Evolutionary conservation across 2,113 vertebrate species (phyloP).

Genomic region (Aspiorhynchus laticeps): DNA sequence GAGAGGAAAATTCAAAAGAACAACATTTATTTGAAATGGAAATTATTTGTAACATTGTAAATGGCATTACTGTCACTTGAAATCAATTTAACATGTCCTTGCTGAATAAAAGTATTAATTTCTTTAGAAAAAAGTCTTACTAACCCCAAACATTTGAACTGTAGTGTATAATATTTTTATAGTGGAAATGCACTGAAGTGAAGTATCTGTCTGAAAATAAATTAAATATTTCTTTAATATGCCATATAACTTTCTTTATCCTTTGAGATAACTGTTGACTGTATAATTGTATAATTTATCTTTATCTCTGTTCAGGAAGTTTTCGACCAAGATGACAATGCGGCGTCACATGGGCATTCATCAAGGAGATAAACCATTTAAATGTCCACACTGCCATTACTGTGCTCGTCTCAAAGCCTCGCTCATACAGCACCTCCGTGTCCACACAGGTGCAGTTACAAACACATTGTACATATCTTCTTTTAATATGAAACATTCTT

Average conservation of each 20-base stretch:
- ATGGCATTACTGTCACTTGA: not conserved
- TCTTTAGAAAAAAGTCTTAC: not conserved
- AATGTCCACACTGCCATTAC: conserved; percentile 67
- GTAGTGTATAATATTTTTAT: not conserved
- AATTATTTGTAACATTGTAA: not conserved
- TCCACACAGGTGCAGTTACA: conserved; percentile 64
- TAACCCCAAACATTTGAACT: not conserved
- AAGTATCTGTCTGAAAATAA: not conserved
- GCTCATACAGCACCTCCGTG: conserved; percentile 69
- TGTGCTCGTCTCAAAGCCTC: conserved; percentile 73
- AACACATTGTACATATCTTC: not conserved
- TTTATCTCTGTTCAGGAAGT: conserved; percentile 68
- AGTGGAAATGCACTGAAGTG: not conserved
- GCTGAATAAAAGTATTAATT: not conserved
- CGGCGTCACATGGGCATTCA: conserved; percentile 70
- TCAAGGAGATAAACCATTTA: conserved; percentile 69
- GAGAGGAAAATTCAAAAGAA: not conserved
- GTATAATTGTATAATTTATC: not conserved
- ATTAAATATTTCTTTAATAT: not conserved
- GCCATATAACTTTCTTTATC: not conserved
- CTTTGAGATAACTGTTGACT: not conserved
- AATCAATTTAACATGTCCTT: not conserved
- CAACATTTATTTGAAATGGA: not conserved
- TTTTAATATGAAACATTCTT: not conserved
- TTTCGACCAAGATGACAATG: conserved; percentile 71